Conservation (phyloP, 2,888 invertebrate genomes). For the Caenorhabditis japonica region DNA sequence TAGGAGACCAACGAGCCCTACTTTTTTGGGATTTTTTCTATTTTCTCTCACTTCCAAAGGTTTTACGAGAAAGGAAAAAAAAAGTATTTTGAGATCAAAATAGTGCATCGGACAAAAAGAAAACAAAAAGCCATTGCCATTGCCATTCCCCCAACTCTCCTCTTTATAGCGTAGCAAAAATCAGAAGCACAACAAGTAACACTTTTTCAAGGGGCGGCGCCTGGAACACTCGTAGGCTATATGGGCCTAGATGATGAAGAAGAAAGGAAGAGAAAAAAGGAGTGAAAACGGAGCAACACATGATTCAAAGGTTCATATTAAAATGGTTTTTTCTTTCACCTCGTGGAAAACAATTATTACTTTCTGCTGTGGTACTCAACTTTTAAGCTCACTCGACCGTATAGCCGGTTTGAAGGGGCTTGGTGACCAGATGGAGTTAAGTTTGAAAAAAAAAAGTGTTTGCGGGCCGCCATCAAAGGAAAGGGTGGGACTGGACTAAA, state of each 20-base stretch:
- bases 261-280: too few relatives aligned
- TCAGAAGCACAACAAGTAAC: constrained; percentile 28
- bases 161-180: constrained; percentile 24
- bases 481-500: constrained; percentile 7
- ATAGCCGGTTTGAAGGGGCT: constrained; percentile 32
- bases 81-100: constrained; percentile 11
- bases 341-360: too few relatives aligned
- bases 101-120: constrained; percentile 30
- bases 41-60: constrained; percentile 4
- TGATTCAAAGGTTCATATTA: constrained; percentile 45
- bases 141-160: not conserved
- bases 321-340: constrained; percentile 27
- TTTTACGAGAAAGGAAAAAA: constrained; percentile 15
- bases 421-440: constrained; percentile 37
- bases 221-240: constrained; percentile 34
- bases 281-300: constrained; percentile 31
- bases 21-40: constrained; percentile 3
- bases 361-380: constrained; percentile 43
- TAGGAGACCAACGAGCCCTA: constrained; percentile 3
- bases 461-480: too few relatives aligned
- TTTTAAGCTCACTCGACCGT: constrained; percentile 45
- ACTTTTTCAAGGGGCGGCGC: constrained; percentile 51
- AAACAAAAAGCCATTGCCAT: too few relatives aligned
- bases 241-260: constrained; percentile 39
- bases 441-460: not conserved